Conservation (phyloP, 1,140 invertebrate genomes). For the Danaus melanippus region DNA sequence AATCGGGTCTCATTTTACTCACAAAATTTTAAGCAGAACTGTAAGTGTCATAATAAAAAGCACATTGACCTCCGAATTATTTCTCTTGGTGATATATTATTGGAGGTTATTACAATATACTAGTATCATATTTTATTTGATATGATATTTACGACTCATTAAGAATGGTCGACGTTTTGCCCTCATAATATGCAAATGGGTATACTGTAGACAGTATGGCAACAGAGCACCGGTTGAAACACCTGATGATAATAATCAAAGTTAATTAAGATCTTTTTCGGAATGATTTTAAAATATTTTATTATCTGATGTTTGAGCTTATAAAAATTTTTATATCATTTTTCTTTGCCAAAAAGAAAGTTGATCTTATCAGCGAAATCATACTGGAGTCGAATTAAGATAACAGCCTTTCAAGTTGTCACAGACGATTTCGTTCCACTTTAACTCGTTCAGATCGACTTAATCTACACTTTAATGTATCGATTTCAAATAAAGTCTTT, state of each 20-base stretch:
- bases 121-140: constrained; percentile 40
- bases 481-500: too few species aligned
- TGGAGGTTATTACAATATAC: constrained; percentile 12
- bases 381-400: too few species aligned
- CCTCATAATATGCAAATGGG: constrained; percentile 46
- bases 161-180: constrained; percentile 37
- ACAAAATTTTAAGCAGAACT: constrained; percentile 18
- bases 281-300: constrained; percentile 1
- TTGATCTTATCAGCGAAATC: too few species aligned
- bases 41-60: constrained; percentile 38
- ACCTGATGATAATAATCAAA: constrained; percentile 14
- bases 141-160: constrained; percentile 27
- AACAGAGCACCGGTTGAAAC: constrained; percentile 18
- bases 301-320: too few species aligned
- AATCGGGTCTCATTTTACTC: constrained; percentile 22
- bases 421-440: too few species aligned
- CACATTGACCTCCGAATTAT: constrained; percentile 56
- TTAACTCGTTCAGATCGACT: too few species aligned
- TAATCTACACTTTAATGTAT: too few species aligned
- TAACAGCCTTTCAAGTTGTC: too few species aligned
- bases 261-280: constrained; percentile 19
- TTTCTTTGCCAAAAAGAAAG: too few species aligned
- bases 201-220: constrained; percentile 54
- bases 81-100: constrained; percentile 29
- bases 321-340: too few species aligned